A percentile compares a stretch with the other conserved stretches of the same genome.
phyloP scores from a whole-genome alignment of 1,140 invertebrate genomes.

The Zophobas morio region DNA sequence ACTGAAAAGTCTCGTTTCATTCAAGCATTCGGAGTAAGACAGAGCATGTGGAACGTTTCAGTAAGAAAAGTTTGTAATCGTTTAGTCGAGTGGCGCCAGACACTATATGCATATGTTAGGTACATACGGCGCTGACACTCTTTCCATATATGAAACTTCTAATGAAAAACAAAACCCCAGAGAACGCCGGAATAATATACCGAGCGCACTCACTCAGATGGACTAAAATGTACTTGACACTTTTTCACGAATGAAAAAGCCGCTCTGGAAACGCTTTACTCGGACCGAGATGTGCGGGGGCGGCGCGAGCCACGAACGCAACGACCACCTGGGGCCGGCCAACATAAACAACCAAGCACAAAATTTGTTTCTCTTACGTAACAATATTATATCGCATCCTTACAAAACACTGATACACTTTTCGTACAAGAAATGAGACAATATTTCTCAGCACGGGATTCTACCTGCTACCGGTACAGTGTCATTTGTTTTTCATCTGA shows the following conservation, averaged over 20 bases:
- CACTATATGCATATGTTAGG: slow-evolving; percentile 34
- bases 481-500: too few relatives aligned
- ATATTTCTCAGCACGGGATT: too few relatives aligned
- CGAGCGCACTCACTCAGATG: not conserved
- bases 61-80: slow-evolving; percentile 18
- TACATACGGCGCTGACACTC: slow-evolving; percentile 23
- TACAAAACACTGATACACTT: too few relatives aligned
- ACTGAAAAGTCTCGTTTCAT: slow-evolving; percentile 24
- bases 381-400: too few relatives aligned
- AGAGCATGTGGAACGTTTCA: slow-evolving; percentile 38
- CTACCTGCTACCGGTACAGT: too few relatives aligned
- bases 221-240: not conserved
- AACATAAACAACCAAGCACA: too few relatives aligned
- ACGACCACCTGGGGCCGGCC: too few relatives aligned
- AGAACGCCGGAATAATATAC: slow-evolving; percentile 3
- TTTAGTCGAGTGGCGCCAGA: slow-evolving; percentile 32
- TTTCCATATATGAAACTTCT: slow-evolving; percentile 38
- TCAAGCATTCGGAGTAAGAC: slow-evolving; percentile 34
- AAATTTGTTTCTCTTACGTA: too few relatives aligned
- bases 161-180: slow-evolving; percentile 36
- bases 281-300: not conserved
- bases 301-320: too few relatives aligned
- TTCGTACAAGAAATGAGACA: too few relatives aligned
- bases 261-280: not conserved
- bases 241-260: slow-evolving; percentile 10